Base-by-base conservation (phyloP, 2,888 invertebrate species). In the Ichneumoninae sp. region DNA sequence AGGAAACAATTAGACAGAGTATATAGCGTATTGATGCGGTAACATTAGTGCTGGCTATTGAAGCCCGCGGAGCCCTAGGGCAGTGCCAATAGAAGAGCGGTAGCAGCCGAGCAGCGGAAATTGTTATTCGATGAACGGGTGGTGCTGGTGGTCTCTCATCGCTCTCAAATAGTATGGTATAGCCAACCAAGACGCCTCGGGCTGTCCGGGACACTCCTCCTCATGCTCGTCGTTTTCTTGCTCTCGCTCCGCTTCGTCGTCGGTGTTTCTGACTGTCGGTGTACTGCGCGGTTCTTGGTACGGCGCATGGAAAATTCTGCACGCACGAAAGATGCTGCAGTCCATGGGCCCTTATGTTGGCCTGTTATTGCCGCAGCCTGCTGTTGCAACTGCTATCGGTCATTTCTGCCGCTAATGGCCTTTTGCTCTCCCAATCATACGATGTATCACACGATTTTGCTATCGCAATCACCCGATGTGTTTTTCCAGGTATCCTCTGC, bases 1-100 rank as follows among this genome's bases (percentile, higher is more conserved):
- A 90, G 91, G 90, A 90, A 91, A 91, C 89, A 91, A 91, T 91
- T 90, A 90, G 87, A 77, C 80, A 60, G 71, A 79, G 84, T 71
- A 82, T 60, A 72, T 76, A 65, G 57, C 36, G 40, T 54, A 62
- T 30, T 40, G 66, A 76, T 30, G 50, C 68, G 44, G 50, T 44
- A 52, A 70, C 44, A 68, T 44, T 68, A 57, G 62, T 57, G 66
- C n/a, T n/a, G 75, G 52, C 62, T 65, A 47, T 65, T 57, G 65
- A 82, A 30, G 52, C 65, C 65, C 57, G n/a, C 47, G 30, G n/a
- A 79, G 82, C 75, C 75, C 52, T 57, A 50, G 26, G 84, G 80
- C 66, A 74, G 62, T 65, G 74, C 30, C 60, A 60, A 57, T 62
- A 77, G 76, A 72, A 74, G 54, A 70, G 70, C 75, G 16, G 78